phyloP scores from a whole-genome alignment of 2,888 invertebrate genomes.

The Microplitis manilae region DNA sequence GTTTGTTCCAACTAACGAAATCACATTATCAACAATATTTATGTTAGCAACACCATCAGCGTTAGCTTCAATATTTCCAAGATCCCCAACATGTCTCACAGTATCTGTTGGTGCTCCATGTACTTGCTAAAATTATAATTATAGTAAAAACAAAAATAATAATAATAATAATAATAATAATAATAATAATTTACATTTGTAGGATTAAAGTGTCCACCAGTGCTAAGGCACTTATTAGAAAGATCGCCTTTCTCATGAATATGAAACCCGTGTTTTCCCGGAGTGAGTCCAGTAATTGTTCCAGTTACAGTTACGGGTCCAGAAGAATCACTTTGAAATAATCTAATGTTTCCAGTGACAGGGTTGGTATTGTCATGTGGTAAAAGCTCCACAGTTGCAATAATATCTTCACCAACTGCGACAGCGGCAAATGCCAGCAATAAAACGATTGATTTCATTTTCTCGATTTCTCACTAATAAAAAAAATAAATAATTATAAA shows the following conservation, averaged over 20 bases:
- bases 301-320: constrained; percentile 77
- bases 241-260: constrained; percentile 84
- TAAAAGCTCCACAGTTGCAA: constrained; percentile 56
- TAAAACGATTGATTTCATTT: constrained; percentile 54
- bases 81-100: constrained; percentile 86
- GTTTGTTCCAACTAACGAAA: constrained; percentile 78
- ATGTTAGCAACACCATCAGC: constrained; percentile 75
- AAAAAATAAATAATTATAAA: constrained; percentile 30
- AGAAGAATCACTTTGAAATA: constrained; percentile 75
- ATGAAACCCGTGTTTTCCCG: constrained; percentile 83
- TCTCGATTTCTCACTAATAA: constrained; percentile 52
- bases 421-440: constrained; percentile 53
- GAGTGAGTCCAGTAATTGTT: constrained; percentile 75
- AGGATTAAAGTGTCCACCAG: constrained; percentile 87
- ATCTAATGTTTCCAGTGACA: constrained; percentile 73
- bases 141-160: neutral
- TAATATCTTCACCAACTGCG: constrained; percentile 54
- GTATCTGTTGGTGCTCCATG: constrained; percentile 83
- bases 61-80: constrained; percentile 85
- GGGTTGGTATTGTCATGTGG: constrained; percentile 54
- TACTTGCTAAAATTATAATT: constrained; percentile 73
- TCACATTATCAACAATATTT: constrained; percentile 76
- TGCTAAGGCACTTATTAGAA: constrained; percentile 77
- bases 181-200: constrained; percentile 74
- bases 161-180: neutral